These are phyloP conservation scores for Symphodus melops DNA, from an alignment of 2,113 vertebrate genomes.

Conservation along the genomic window DNA sequence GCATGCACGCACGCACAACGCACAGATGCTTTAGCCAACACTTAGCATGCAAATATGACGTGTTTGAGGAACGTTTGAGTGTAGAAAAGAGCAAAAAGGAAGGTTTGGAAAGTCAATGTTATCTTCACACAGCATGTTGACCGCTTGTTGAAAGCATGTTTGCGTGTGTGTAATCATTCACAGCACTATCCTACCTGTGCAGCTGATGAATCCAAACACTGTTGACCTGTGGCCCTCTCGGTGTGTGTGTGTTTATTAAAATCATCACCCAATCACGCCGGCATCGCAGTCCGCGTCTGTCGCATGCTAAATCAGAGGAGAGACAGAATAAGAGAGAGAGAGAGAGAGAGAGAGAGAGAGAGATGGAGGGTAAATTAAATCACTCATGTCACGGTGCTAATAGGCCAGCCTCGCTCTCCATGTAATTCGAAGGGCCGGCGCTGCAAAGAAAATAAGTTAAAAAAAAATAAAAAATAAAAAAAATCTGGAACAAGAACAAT, in stretches of 20 bases:
- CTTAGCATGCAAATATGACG: slow-evolving; percentile 41
- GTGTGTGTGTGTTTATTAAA: slow-evolving; percentile 80
- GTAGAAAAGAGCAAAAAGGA: neutral
- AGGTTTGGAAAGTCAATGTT: slow-evolving; percentile 3
- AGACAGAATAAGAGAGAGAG: slow-evolving; percentile 37
- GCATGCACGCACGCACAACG: neutral
- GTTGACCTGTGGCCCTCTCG: slow-evolving; percentile 68
- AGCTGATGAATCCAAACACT: slow-evolving; percentile 76
- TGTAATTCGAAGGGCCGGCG: slow-evolving; percentile 74
- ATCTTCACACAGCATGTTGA: neutral
- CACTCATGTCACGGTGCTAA: slow-evolving; percentile 84
- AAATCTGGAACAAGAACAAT: slow-evolving; percentile 71
- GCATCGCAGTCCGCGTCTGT: slow-evolving; percentile 77
- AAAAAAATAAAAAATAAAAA: slow-evolving; percentile 56
- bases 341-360: slow-evolving; percentile 23
- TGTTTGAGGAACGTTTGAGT: slow-evolving; percentile 16
- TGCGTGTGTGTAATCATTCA: slow-evolving; percentile 33
- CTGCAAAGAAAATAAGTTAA: slow-evolving; percentile 37
- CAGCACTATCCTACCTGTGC: slow-evolving; percentile 46
- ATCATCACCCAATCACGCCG: slow-evolving; percentile 76
- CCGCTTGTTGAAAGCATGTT: neutral
- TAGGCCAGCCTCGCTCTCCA: slow-evolving; percentile 77
- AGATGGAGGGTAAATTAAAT: slow-evolving; percentile 79
- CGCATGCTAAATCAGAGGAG: slow-evolving; percentile 79
- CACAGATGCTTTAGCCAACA: slow-evolving; percentile 57